Percentiles rank a stretch among this genome's conserved stretches.
Evolutionary conservation across 2,113 vertebrate species (phyloP).

Genomic region (Laticauda colubrina): DNA sequence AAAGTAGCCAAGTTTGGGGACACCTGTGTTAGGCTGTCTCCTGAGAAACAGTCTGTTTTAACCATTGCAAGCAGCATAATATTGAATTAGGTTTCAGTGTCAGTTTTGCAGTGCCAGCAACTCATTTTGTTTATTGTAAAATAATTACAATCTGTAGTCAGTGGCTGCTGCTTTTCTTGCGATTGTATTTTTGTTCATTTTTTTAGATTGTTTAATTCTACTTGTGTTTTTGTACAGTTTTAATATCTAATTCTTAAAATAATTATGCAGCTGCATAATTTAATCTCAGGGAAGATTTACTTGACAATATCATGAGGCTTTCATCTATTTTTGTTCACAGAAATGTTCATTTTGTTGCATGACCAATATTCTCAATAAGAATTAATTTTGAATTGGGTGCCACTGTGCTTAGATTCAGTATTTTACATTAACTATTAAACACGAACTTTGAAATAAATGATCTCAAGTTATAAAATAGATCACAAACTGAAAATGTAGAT

Average conservation of each 20-base stretch:
- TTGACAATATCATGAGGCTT: not conserved
- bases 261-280: not conserved
- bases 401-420: not conserved
- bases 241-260: slow-evolving; percentile 1
- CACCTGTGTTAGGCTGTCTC: not conserved
- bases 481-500: not conserved
- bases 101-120: not conserved
- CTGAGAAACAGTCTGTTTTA: slow-evolving; percentile 1
- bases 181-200: not conserved
- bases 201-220: not conserved
- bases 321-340: slow-evolving; percentile 4
- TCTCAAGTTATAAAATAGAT: not conserved
- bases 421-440: not conserved
- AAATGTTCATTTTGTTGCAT: not conserved
- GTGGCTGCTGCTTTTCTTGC: not conserved
- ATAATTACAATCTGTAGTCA: not conserved
- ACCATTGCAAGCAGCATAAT: slow-evolving; percentile 15
- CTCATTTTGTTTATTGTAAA: slow-evolving; percentile 9
- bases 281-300: not conserved
- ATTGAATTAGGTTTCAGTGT: slow-evolving; percentile 2
- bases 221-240: not conserved
- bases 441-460: not conserved
- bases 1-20: no score
- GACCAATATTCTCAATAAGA: rapidly evolving
- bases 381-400: not conserved